A percentile compares a stretch with the other conserved stretches of the same genome.
Conservation (phyloP, 2,113 vertebrate species). For the Paratilapia polleni region DNA sequence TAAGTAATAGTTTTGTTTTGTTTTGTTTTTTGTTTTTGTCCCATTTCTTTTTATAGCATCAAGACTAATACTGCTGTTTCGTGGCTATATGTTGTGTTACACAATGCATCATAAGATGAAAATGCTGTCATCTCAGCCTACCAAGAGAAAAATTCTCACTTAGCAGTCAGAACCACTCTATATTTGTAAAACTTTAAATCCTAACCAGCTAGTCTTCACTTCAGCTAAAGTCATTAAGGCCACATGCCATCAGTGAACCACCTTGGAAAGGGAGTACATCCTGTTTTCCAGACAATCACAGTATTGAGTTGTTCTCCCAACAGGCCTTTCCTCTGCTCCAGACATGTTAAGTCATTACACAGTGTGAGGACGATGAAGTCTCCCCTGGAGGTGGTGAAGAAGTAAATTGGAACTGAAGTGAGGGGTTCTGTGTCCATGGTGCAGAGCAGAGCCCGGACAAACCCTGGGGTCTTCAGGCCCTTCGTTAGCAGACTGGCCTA, state of each 20-base stretch:
- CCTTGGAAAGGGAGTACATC: conserved; percentile 23
- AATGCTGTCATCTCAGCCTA: neutral
- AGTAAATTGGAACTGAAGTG: conserved; percentile 76
- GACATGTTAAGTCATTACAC: conserved; percentile 64
- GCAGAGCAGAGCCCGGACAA: conserved; percentile 43
- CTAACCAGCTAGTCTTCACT: neutral
- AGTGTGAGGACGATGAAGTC: conserved; percentile 54
- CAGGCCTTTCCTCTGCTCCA: conserved; percentile 43
- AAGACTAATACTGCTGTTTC: neutral
- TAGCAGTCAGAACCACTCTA: neutral
- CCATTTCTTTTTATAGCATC: neutral
- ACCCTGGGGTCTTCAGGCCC: conserved; percentile 66
- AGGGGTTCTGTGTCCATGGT: conserved; percentile 63
- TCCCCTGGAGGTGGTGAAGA: conserved; percentile 68
- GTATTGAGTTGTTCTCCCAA: conserved; percentile 52
- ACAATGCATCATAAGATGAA: neutral
- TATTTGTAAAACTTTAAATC: conserved; percentile 4
- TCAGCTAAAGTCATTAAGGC: conserved; percentile 29
- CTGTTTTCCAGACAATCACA: conserved; percentile 54
- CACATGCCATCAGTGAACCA: conserved; percentile 31
- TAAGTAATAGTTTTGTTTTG: neutral
- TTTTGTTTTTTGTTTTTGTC: neutral
- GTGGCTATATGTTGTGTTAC: neutral
- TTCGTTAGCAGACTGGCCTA: conserved; percentile 73
- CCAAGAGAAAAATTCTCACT: neutral